Evolutionary conservation across 2,797 vertebrate genomes (phyloP), one percentile per base, ranked within the genome.

Genomic region (Euphonia xanthogaster): DNA sequence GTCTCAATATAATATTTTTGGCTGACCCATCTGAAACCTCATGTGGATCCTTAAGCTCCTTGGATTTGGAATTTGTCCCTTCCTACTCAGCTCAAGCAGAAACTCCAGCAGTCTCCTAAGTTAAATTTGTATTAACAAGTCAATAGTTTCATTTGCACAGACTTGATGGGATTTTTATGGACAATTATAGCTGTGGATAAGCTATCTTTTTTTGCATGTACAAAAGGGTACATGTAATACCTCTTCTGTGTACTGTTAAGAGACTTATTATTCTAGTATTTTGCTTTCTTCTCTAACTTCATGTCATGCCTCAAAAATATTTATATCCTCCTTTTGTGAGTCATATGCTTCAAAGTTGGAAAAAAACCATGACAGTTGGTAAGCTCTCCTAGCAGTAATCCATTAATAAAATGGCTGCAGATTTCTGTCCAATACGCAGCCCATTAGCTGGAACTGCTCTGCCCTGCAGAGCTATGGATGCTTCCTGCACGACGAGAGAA

Each of bases 301-400:
- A 37, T 78, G n/a, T 74, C 72, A 39, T 92, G 47, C 31, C 47
- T 90, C 12, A 14, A 47, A 91, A 93, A 77, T 72, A 71, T 88
- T 86, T 88, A 81, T 86, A 84, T 72, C 50, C n/a, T 94, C 47
- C 40, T 93, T 93, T 93, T 88, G 76, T 88, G 76, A 94, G 62
- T 83, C 79, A 90, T 74, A 74, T 47, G 15, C 50, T 50, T 92
- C 62, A 90, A 72, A 88, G 61, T 4, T 10, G 2, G 39, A 70
- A 83, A 88, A 87, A 84, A 67, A 1, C 3, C 13, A 21, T 33
- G 35, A 74, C 61, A 67, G 22, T 35, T 65, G 60, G 33, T 76
- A 87, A 79, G 33, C 27, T 78, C 21, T 73, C 12, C 33, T 51
- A 75, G 35, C 31, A 95, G 25, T 62, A 91, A 89, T 70, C 62